These are phyloP conservation scores for Caenorhabditis inopinata DNA, from an alignment of 1,140 invertebrate species.

Conservation along the genomic window DNA sequence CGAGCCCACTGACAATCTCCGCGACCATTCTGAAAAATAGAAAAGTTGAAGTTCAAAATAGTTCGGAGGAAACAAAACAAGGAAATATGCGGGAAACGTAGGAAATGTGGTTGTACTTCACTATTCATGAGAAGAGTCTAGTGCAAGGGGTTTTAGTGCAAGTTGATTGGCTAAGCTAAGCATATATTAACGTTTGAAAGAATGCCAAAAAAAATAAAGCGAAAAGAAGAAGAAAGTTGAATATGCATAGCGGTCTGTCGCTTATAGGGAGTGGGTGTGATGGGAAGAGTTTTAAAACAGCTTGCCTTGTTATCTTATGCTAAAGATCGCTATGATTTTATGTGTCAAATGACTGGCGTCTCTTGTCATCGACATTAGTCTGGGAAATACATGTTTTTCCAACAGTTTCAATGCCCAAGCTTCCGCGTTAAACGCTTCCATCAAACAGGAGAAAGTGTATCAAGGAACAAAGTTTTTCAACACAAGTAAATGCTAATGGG, in stretches of 20 bases:
- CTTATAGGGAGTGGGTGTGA: background rate
- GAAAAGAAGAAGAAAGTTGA: background rate
- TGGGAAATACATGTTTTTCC: background rate
- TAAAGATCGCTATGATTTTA: conserved; percentile 28
- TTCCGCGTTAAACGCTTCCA: conserved; percentile 7
- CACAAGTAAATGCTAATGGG: no score
- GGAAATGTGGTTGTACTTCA: background rate
- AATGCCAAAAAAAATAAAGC: background rate
- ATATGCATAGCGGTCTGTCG: conserved; percentile 9
- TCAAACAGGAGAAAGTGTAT: no score
- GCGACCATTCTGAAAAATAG: conserved; percentile 37
- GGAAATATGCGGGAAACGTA: background rate
- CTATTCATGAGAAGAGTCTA: conserved; percentile 24
- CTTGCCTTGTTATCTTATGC: conserved; percentile 27
- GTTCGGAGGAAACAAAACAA: background rate
- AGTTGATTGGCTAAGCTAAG: conserved; percentile 14
- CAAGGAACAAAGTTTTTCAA: no score
- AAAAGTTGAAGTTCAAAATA: background rate
- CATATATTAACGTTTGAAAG: background rate
- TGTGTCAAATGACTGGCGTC: conserved; percentile 18
- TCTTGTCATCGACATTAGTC: background rate
- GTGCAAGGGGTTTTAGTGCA: background rate
- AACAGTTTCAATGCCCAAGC: background rate
- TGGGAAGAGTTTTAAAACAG: conserved; percentile 13
- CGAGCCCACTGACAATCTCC: conserved; percentile 62